A percentile compares a stretch with the other conserved stretches of the same genome.
Conservation (phyloP, 2,888 invertebrate species). For the Rotaria macrura region DNA sequence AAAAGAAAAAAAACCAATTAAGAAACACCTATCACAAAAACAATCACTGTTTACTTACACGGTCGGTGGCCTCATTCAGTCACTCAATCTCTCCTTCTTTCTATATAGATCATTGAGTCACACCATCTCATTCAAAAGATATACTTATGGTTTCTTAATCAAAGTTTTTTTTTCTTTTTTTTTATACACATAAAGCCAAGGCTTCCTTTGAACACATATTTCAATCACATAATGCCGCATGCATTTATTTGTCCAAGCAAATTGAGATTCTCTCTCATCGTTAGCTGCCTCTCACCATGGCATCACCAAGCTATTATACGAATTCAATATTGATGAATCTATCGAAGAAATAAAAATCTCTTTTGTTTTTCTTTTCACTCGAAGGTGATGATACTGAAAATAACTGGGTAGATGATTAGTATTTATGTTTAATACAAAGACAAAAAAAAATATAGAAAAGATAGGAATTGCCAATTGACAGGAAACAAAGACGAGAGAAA, state of each 20-base stretch:
- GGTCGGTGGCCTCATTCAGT: neutral
- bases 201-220: neutral
- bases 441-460: neutral
- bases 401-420: constrained; percentile 8
- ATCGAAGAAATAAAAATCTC: neutral
- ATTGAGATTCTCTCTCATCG: neutral
- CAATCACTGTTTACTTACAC: neutral
- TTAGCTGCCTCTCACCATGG: neutral
- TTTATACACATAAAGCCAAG: neutral
- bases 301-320: neutral
- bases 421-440: neutral
- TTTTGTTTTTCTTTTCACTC: neutral
- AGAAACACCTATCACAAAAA: neutral
- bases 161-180: neutral
- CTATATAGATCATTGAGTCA: neutral
- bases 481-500: constrained; percentile 3
- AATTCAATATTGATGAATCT: neutral
- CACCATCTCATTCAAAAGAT: neutral
- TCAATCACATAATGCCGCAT: neutral
- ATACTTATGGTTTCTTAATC: constrained; percentile 8
- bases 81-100: neutral
- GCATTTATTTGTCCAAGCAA: neutral
- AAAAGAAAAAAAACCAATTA: neutral
- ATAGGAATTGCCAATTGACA: constrained; percentile 3
- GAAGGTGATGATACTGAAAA: neutral